These are phyloP conservation scores for Acestrorhynchus altus DNA, from an alignment of 2,797 vertebrate species.

Conservation along the genomic window DNA sequence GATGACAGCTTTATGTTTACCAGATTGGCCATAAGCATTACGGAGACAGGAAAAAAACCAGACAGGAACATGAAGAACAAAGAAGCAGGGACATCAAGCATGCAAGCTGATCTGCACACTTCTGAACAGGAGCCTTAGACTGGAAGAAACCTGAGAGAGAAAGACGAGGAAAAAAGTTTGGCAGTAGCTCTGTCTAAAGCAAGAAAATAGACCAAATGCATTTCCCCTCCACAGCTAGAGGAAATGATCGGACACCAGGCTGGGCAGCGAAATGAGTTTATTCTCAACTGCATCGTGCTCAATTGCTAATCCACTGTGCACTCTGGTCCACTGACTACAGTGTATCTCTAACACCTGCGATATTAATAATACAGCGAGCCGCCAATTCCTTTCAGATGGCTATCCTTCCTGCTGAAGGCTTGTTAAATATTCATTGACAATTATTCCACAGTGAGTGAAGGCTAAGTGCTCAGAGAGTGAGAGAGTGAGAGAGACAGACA, in stretches of 20 bases:
- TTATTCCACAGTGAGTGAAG: constrained; percentile 83
- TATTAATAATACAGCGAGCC: constrained; percentile 68
- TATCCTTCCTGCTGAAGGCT: constrained; percentile 74
- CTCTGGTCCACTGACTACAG: constrained; percentile 61
- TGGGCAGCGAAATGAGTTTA: constrained; percentile 49
- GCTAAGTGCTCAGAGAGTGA: constrained; percentile 67
- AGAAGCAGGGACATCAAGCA: constrained; percentile 20
- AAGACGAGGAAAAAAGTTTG: constrained; percentile 13
- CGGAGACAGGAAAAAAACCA: constrained; percentile 79
- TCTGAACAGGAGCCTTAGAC: constrained; percentile 4
- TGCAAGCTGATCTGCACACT: neutral
- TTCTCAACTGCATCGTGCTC: constrained; percentile 61
- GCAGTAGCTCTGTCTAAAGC: constrained; percentile 4
- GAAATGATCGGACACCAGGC: constrained; percentile 21
- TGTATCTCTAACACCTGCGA: constrained; percentile 64
- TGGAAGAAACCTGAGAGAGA: neutral
- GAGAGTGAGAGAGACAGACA: constrained; percentile 41
- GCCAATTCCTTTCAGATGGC: constrained; percentile 76
- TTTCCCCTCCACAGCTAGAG: constrained; percentile 16
- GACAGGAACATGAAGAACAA: constrained; percentile 43
- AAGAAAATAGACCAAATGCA: neutral
- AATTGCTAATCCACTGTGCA: constrained; percentile 60
- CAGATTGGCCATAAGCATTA: constrained; percentile 88
- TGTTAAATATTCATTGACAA: constrained; percentile 89
- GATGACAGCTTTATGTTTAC: constrained; percentile 89